Base-by-base conservation (phyloP, 2,797 vertebrate species). In the Lates japonicus region DNA sequence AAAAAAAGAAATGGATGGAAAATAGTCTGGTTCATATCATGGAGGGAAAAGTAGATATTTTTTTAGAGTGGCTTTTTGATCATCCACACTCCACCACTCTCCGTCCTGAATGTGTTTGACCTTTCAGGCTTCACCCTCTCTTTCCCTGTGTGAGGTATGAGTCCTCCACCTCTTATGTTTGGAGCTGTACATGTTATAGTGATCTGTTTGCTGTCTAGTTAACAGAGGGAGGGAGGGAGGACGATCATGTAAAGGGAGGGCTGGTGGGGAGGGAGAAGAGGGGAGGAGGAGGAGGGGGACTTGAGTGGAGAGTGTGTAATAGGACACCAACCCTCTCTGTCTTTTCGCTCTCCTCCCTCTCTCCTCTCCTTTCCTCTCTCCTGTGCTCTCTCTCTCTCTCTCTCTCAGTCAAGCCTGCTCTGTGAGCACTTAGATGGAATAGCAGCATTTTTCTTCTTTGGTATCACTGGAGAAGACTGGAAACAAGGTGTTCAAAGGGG, bases 311-410 rank as follows among this genome's bases (percentile, higher is more conserved):
- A 93, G 93, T 88, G 85, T 94, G 96, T 95, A 96, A 96, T 90
- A 93, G 93, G 95, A 96, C 94, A 95, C 96, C 93, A 90, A 87
- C 89, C 88, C 90, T 92, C 92, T 88, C 92, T 93, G 82, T 92
- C 88, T 92, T 80, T 88, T 90, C 78, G 55, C 85, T 74, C 91
- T 89, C 86, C 83, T 86, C 87, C 85, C 82, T 86, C 88, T 87
- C 78, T 81, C 74, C 78, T 88, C 79, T 84, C 76, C 61, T 80
- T 78, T 88, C 77, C 61, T 80, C 80, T 88, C 77, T 77, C 85
- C 78, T 64, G 48, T 81, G 68, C 49, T 82, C 80, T 81, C 77
- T 67, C 25, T 10, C 41, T 42, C 85, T 82, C 77, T 76, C 87
- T 90, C 87, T 81, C 86, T 90, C 90, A 90, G 90, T 92, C 89